Evolutionary conservation across 2,888 invertebrate species (phyloP).

Genomic region (Latrodectus elegans): DNA sequence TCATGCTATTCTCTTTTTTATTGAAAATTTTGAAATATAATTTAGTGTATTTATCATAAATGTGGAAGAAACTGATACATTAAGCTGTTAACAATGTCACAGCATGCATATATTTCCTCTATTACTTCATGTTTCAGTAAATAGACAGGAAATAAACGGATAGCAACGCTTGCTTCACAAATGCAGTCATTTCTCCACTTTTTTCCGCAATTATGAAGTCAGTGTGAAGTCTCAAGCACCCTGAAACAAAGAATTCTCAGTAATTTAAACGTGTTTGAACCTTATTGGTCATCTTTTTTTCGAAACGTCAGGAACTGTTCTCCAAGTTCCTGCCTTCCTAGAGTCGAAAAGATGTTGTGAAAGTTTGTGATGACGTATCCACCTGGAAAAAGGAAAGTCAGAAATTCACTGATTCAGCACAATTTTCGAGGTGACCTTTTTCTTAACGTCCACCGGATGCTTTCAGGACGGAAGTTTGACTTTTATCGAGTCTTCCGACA

Average conservation of each 20-base stretch:
- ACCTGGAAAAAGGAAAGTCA: constrained; percentile 44
- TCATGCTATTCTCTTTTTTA: no score
- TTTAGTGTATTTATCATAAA: no score
- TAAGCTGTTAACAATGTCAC: no score
- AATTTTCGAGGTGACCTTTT: constrained; percentile 59
- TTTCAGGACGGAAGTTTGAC: constrained; percentile 67
- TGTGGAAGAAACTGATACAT: no score
- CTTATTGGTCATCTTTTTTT: constrained; percentile 42
- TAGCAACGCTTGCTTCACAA: no score
- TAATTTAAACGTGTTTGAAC: constrained; percentile 13
- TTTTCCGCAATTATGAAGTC: no score
- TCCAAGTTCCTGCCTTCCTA: constrained; percentile 41
- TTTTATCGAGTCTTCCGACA: constrained; percentile 55
- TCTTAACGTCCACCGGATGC: constrained; percentile 66
- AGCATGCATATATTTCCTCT: no score
- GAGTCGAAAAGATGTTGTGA: constrained; percentile 12
- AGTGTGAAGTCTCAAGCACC: no score
- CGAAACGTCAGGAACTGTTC: constrained; percentile 21
- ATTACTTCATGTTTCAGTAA: no score
- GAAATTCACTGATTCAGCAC: constrained; percentile 59
- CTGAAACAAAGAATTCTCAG: background rate
- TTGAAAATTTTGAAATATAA: no score
- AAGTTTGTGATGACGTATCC: constrained; percentile 30
- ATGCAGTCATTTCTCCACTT: no score
- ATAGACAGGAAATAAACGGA: no score